A percentile compares a stretch with the other conserved stretches of the same genome.
These are phyloP conservation scores for Orius laevigatus DNA, from an alignment of 1,140 invertebrate species.

Conservation along the genomic window DNA sequence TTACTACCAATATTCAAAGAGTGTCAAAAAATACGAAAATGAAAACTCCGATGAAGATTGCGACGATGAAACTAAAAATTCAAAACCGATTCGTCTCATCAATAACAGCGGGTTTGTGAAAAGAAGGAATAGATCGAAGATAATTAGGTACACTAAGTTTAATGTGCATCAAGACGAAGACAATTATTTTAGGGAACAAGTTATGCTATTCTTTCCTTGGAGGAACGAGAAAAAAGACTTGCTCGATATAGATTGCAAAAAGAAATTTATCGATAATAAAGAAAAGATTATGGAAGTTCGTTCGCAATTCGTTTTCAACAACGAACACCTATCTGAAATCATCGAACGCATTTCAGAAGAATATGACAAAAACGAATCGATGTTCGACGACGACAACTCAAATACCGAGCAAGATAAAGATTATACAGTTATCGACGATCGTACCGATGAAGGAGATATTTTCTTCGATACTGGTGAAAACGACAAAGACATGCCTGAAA, in stretches of 20 bases:
- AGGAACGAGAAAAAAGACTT: slow-evolving; percentile 2
- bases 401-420: neutral
- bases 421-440: neutral
- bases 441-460: neutral
- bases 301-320: neutral
- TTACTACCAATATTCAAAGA: neutral
- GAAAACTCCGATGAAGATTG: neutral
- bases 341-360: neutral
- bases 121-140: too few species aligned
- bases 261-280: neutral
- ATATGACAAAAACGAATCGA: neutral
- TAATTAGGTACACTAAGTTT: too few species aligned
- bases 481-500: neutral
- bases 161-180: too few species aligned
- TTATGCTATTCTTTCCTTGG: slow-evolving; percentile 7
- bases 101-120: too few species aligned
- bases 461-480: neutral
- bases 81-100: neutral
- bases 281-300: neutral
- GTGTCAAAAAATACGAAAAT: neutral
- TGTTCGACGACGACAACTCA: neutral
- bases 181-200: too few species aligned
- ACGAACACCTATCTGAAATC: too few species aligned
- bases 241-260: neutral
- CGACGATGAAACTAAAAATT: neutral